phyloP scores from a whole-genome alignment of 2,113 vertebrate species.

The Gopherus evgoodei region DNA sequence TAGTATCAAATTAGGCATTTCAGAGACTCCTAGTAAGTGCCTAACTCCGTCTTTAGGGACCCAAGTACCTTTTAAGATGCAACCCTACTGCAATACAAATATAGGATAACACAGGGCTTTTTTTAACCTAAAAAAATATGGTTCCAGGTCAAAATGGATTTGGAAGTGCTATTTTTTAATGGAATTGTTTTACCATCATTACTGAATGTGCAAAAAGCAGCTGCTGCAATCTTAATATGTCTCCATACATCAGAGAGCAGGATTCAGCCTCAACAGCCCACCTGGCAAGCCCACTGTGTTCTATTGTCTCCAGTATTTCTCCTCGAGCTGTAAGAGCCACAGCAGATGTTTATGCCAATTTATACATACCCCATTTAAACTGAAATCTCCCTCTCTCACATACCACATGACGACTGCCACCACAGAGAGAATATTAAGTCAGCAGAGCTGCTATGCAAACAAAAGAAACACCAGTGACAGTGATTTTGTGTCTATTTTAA shows the following conservation, averaged over 20 bases:
- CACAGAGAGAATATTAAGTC: not conserved
- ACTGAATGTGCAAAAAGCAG: not conserved
- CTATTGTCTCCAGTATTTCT: not conserved
- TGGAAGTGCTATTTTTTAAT: not conserved
- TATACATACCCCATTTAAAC: not conserved
- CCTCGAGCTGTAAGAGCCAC: not conserved
- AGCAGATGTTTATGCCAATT: not conserved
- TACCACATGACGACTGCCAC: not conserved
- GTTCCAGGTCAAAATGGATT: not conserved
- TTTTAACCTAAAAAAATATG: not conserved
- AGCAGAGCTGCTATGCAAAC: not conserved
- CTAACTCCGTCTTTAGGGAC: not conserved
- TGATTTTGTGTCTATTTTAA: not conserved
- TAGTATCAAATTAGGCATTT: not conserved
- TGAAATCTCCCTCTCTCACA: not conserved
- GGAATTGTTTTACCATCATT: not conserved
- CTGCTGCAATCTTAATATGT: not conserved
- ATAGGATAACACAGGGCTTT: not conserved
- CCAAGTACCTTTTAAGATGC: not conserved
- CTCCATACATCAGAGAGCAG: not conserved
- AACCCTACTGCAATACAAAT: not conserved
- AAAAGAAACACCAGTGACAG: not conserved
- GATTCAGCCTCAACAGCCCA: not conserved
- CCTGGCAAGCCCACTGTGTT: not conserved
- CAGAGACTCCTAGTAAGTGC: not conserved